phyloP scores from a whole-genome alignment of 2,888 invertebrate genomes.

The Tubiluchus corallicola region DNA sequence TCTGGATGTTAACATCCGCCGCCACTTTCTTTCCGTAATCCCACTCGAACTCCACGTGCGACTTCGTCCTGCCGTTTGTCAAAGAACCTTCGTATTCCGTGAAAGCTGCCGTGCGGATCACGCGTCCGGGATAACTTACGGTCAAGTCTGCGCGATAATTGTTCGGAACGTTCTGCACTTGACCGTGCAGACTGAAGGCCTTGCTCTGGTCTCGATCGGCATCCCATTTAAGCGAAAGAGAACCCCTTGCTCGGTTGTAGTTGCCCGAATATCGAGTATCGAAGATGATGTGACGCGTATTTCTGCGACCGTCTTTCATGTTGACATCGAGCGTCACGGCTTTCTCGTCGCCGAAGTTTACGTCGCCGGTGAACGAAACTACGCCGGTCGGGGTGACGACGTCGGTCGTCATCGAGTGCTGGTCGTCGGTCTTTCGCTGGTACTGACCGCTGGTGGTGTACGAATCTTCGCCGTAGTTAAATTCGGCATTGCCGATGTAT shows the following conservation, averaged over 20 bases:
- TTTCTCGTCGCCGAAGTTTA: not conserved
- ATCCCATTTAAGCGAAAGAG: not conserved
- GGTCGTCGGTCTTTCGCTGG: not conserved
- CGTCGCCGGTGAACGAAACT: not conserved
- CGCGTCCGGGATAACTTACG: not conserved
- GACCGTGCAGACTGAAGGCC: not conserved
- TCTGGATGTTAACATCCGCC: not conserved
- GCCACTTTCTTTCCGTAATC: not conserved
- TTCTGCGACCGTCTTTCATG: not conserved
- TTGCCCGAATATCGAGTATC: not conserved
- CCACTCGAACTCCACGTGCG: not conserved
- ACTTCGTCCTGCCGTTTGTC: not conserved
- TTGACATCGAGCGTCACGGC: not conserved
- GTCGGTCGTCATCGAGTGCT: not conserved
- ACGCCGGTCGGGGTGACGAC: not conserved
- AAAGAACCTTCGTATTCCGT: not conserved
- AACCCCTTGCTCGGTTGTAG: not conserved
- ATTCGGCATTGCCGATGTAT: not conserved
- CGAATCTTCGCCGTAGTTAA: not conserved
- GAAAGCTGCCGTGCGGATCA: not conserved
- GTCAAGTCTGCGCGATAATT: not conserved
- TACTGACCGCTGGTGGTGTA: conserved; percentile 1
- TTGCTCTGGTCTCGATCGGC: not conserved
- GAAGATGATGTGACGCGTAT: not conserved
- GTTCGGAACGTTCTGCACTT: not conserved